A percentile compares a stretch with the other conserved stretches of the same genome.
Evolutionary conservation across 2,113 vertebrate genomes (phyloP).

Genomic region (Oreotragus oreotragus): DNA sequence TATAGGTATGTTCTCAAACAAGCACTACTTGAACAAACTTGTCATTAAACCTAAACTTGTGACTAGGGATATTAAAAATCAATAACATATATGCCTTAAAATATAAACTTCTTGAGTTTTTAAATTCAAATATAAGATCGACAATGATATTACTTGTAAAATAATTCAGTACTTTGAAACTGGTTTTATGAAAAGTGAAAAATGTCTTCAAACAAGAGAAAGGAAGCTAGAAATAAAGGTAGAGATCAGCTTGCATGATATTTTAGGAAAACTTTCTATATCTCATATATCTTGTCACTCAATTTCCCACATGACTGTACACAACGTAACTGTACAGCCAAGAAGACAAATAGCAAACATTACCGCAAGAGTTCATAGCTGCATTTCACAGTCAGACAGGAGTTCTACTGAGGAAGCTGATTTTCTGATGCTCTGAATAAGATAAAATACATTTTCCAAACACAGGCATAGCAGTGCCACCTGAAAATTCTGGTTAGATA

Average conservation of each 20-base stretch:
- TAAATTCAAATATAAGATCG: background rate
- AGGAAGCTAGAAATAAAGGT: background rate
- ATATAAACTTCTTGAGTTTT: background rate
- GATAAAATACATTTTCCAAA: background rate
- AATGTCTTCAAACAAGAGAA: background rate
- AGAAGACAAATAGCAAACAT: conserved; percentile 8
- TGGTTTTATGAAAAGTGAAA: background rate
- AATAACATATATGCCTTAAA: background rate
- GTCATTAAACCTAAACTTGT: background rate
- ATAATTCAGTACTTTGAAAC: background rate
- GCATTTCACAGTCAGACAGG: background rate
- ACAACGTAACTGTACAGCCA: background rate
- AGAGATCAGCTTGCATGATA: background rate
- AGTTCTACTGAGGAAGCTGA: background rate
- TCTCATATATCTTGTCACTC: background rate
- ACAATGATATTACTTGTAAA: background rate
- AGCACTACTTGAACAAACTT: background rate
- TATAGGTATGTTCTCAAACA: background rate
- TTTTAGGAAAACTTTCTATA: background rate
- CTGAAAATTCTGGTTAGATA: background rate
- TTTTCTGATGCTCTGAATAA: background rate
- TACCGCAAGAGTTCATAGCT: background rate
- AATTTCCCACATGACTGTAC: background rate
- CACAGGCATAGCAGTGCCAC: background rate
- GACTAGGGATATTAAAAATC: background rate